A percentile compares a stretch with the other conserved stretches of the same genome.
phyloP scores from a whole-genome alignment of 2,888 invertebrate genomes.

The Hirtodrosophila alboralis region DNA sequence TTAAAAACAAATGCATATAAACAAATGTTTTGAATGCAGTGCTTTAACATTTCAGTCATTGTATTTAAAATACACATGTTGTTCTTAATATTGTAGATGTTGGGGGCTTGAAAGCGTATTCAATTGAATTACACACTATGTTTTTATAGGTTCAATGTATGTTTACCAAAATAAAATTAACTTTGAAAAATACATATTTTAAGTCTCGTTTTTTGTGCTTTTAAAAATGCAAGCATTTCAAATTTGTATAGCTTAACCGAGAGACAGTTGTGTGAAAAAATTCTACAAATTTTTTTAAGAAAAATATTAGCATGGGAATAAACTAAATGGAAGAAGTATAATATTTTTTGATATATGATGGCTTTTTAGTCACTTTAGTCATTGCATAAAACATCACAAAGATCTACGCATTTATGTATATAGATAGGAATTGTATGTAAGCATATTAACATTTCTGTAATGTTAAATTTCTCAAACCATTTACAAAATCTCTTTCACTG shows the following conservation, averaged over 20 bases:
- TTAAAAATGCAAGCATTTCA: conserved; percentile 3
- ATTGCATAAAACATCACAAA: too few species aligned
- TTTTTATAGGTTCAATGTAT: too few species aligned
- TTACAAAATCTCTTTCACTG: conserved; percentile 9
- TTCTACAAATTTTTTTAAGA: background rate
- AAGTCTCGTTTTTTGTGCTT: conserved; percentile 1
- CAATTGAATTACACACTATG: conserved; percentile 6
- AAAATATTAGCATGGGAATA: background rate
- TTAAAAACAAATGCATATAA: conserved; percentile 59
- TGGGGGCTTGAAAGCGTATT: conserved; percentile 20
- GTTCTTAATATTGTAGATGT: conserved; percentile 13
- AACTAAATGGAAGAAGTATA: background rate
- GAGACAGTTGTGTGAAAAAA: conserved; percentile 6
- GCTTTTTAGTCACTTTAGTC: too few species aligned
- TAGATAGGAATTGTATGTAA: too few species aligned
- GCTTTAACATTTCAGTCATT: conserved; percentile 28
- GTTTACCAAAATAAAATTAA: conserved; percentile 25
- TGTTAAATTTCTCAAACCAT: background rate
- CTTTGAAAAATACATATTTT: conserved; percentile 15
- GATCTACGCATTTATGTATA: too few species aligned
- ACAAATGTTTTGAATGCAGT: conserved; percentile 52
- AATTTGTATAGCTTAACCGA: conserved; percentile 27
- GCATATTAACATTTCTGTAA: background rate
- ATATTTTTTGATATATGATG: too few species aligned
- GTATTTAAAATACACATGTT: conserved; percentile 29